Evolutionary conservation across 2,888 invertebrate genomes (phyloP).

Genomic region (Galerucella pusilla): DNA sequence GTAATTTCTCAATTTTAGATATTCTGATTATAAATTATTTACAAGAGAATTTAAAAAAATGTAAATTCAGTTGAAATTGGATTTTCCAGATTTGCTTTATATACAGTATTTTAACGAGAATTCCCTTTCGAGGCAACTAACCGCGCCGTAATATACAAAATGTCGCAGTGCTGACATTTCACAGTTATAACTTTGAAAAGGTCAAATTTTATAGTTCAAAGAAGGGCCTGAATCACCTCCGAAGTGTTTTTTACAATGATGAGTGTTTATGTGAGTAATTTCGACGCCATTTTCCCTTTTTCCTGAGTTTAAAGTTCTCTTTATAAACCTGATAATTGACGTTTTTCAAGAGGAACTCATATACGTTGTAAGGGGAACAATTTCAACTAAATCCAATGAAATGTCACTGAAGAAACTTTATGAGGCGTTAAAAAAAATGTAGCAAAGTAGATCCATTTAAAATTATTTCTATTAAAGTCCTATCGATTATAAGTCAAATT

Average conservation of each 20-base stretch:
- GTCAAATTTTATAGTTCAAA: constrained; percentile 37
- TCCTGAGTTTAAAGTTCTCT: background rate
- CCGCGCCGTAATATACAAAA: constrained; percentile 25
- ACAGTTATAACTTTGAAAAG: constrained; percentile 31
- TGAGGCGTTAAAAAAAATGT: no score
- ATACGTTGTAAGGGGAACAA: no score
- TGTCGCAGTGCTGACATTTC: constrained; percentile 35
- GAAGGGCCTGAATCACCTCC: constrained; percentile 21
- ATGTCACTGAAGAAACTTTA: no score
- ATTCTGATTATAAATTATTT: background rate
- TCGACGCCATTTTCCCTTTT: constrained; percentile 24
- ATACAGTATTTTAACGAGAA: constrained; percentile 17
- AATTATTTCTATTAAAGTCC: background rate
- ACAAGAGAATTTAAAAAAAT: background rate
- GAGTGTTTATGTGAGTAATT: constrained; percentile 30
- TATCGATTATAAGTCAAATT: background rate
- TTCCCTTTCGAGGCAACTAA: constrained; percentile 4
- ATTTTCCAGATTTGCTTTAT: background rate
- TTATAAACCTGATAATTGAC: background rate
- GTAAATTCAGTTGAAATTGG: background rate
- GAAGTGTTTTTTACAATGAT: constrained; percentile 28
- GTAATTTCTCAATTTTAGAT: no score
- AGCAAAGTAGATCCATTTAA: no score
- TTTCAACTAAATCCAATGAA: no score
- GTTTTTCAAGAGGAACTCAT: background rate